phyloP scores from a whole-genome alignment of 2,888 invertebrate genomes.

The Phyllotreta striolata region DNA sequence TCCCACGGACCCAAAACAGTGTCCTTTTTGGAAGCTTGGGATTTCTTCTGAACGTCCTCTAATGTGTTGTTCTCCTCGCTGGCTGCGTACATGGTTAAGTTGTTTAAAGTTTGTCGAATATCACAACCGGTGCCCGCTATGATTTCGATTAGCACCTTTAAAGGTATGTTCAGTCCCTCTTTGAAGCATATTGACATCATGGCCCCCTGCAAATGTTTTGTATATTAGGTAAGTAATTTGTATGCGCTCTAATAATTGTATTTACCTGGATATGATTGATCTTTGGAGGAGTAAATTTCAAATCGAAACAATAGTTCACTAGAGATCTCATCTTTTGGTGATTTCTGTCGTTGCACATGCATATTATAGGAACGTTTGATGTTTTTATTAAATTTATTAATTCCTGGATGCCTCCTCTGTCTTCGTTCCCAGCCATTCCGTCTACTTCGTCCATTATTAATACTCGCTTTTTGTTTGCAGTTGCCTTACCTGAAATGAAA shows the following conservation, averaged over 20 bases:
- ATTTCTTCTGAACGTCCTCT: slow-evolving; percentile 66
- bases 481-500: slow-evolving; percentile 48
- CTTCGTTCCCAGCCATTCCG: slow-evolving; percentile 99
- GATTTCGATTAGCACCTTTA: slow-evolving; percentile 81
- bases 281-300: slow-evolving; percentile 84
- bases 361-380: slow-evolving; percentile 87
- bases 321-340: slow-evolving; percentile 93
- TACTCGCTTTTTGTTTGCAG: slow-evolving; percentile 78
- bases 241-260: slow-evolving; percentile 9
- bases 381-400: slow-evolving; percentile 90
- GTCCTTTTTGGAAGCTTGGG: slow-evolving; percentile 78
- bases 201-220: slow-evolving; percentile 71
- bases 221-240: slow-evolving; percentile 7
- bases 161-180: slow-evolving; percentile 83
- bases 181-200: slow-evolving; percentile 92
- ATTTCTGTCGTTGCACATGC: slow-evolving; percentile 98
- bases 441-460: slow-evolving; percentile 99
- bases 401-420: slow-evolving; percentile 96
- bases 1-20: slow-evolving; percentile 93
- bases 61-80: slow-evolving; percentile 61
- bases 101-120: slow-evolving; percentile 91
- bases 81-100: slow-evolving; percentile 83
- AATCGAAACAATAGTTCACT: slow-evolving; percentile 92
- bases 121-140: slow-evolving; percentile 91
- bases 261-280: slow-evolving; percentile 88